Evolutionary conservation across 64 coral and sea anemone species (phyloP).

Genomic region (Trachythela sp.): DNA sequence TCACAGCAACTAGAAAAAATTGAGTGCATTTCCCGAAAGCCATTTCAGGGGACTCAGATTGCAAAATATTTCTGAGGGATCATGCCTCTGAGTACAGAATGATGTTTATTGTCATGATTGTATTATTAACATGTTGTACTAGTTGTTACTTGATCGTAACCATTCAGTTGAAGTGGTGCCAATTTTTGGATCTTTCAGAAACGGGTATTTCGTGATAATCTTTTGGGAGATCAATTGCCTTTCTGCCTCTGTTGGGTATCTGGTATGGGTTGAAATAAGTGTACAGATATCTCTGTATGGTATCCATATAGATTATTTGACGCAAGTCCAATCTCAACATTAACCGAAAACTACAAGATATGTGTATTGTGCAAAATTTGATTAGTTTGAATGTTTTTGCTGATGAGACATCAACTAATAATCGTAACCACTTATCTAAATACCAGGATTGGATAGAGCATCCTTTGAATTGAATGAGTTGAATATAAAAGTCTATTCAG

Average conservation of each 20-base stretch:
- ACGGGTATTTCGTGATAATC: constrained; percentile 19
- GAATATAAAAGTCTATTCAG: too few species aligned
- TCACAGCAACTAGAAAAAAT: too few species aligned
- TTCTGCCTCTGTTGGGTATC: constrained; percentile 29
- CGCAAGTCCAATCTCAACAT: neutral
- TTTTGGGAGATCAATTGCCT: constrained; percentile 4
- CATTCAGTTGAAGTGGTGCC: constrained; percentile 20
- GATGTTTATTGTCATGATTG: too few species aligned
- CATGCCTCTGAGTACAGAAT: too few species aligned
- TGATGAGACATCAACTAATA: neutral
- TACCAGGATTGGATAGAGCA: too few species aligned
- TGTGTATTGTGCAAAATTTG: neutral
- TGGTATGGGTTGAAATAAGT: constrained; percentile 20
- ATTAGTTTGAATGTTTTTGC: neutral
- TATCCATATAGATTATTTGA: neutral
- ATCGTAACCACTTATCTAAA: too few species aligned
- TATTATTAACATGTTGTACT: too few species aligned
- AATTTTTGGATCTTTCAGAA: constrained; percentile 28
- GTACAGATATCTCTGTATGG: constrained; percentile 26
- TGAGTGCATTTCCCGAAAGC: too few species aligned
- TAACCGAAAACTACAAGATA: neutral
- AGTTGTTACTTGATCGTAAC: constrained; percentile 18
- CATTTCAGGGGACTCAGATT: too few species aligned
- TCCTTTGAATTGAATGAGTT: too few species aligned
- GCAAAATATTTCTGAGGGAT: too few species aligned